Evolutionary conservation across 2,888 invertebrate species (phyloP).

Genomic region (Uropetala carovei): DNA sequence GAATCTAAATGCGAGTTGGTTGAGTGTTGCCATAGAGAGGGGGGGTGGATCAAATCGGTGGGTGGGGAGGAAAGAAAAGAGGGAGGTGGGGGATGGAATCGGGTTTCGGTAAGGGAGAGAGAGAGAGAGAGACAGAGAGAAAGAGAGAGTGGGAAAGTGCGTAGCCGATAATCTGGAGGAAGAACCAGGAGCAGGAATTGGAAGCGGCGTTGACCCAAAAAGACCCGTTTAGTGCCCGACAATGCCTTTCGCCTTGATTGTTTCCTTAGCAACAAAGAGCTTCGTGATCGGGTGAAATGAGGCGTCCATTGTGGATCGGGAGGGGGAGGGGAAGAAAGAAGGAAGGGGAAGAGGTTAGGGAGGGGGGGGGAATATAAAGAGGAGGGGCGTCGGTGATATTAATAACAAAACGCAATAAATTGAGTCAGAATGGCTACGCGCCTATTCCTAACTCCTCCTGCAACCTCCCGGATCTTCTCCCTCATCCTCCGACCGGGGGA

Average conservation of each 20-base stretch:
- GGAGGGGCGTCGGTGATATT: neutral
- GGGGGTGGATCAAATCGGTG: too few relatives aligned
- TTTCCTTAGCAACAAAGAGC: neutral
- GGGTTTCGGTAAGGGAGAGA: too few relatives aligned
- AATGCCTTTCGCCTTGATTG: neutral
- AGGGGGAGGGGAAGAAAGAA: neutral
- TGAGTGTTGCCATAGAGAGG: neutral
- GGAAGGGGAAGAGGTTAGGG: neutral
- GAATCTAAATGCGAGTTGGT: neutral
- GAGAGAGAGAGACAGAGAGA: too few relatives aligned
- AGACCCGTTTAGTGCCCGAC: neutral
- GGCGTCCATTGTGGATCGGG: neutral
- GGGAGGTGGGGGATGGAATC: too few relatives aligned
- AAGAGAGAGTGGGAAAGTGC: neutral
- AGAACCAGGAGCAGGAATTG: neutral
- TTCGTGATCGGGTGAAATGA: conserved; percentile 15
- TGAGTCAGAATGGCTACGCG: neutral
- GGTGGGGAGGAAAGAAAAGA: too few relatives aligned
- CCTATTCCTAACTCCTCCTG: neutral
- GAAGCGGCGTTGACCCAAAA: conserved; percentile 17
- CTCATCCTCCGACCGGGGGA: too few relatives aligned
- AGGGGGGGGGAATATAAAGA: neutral
- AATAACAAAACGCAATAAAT: conserved; percentile 35
- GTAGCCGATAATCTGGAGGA: conserved; percentile 12
- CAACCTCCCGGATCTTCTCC: conserved; percentile 5